Conservation (phyloP, 2,797 vertebrate species). For the Okamejei kenojei region DNA sequence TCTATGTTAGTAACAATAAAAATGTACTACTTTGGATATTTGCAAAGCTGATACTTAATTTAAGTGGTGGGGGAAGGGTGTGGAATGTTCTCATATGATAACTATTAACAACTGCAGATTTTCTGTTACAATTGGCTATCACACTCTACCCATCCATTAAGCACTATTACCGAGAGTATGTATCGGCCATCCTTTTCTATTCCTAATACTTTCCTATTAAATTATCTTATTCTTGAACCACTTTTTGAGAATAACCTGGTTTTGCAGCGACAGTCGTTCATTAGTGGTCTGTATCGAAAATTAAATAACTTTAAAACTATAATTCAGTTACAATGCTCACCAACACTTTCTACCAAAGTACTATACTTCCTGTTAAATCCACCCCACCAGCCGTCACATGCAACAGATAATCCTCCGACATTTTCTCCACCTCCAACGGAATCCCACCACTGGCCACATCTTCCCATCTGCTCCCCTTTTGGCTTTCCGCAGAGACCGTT, state of each 20-base stretch:
- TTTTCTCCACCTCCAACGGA: no score
- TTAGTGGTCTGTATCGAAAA: neutral
- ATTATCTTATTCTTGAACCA: neutral
- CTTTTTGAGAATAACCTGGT: neutral
- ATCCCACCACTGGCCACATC: no score
- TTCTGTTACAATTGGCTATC: neutral
- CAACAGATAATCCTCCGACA: no score
- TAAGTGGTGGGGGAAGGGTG: neutral
- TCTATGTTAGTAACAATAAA: neutral
- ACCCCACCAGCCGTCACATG: no score
- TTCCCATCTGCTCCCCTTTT: no score
- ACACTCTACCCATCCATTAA: neutral
- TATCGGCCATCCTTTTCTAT: no score
- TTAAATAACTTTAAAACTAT: neutral
- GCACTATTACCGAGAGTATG: neutral
- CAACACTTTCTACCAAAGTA: neutral
- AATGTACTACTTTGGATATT: neutral
- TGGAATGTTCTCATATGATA: neutral
- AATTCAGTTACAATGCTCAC: neutral
- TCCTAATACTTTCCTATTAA: neutral
- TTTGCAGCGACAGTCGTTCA: neutral
- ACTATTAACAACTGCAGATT: neutral
- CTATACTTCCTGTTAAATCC: neutral
- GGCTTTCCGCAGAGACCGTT: no score
- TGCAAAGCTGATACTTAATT: neutral